Conservation (phyloP, 2,797 vertebrate species). For the Coilia nasus region DNA sequence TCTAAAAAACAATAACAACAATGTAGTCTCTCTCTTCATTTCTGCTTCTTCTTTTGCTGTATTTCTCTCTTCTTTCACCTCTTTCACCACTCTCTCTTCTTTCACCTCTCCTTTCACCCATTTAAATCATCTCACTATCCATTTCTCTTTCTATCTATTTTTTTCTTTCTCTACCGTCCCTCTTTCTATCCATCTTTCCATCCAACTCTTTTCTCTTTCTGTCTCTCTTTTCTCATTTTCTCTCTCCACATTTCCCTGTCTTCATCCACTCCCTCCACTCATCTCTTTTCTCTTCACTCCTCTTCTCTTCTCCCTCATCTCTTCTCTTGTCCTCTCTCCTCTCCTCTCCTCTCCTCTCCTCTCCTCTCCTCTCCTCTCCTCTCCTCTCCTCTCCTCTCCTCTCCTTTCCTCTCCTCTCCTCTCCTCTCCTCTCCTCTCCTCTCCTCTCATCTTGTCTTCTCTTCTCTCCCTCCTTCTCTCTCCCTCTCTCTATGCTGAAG, state of each 20-base stretch:
- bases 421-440: background rate
- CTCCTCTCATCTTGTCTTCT: background rate
- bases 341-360: background rate
- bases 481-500: background rate
- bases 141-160: too few relatives aligned
- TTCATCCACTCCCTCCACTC: background rate
- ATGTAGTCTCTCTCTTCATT: background rate
- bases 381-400: background rate
- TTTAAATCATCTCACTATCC: too few relatives aligned
- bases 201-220: too few relatives aligned
- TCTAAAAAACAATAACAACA: background rate
- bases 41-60: background rate
- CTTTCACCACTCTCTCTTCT: background rate
- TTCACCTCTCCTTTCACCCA: background rate
- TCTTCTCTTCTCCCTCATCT: too few relatives aligned
- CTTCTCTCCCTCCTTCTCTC: background rate
- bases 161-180: too few relatives aligned
- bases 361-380: background rate
- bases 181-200: too few relatives aligned
- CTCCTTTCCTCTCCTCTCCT: background rate
- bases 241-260: background rate
- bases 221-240: too few relatives aligned
- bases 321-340: constrained; percentile 2
- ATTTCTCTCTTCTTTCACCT: background rate
- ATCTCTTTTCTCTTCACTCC: background rate